A percentile compares a stretch with the other conserved stretches of the same genome.
These are phyloP conservation scores for Nematopogon swammerdamellus DNA, from an alignment of 2,888 invertebrate species.

Conservation along the genomic window DNA sequence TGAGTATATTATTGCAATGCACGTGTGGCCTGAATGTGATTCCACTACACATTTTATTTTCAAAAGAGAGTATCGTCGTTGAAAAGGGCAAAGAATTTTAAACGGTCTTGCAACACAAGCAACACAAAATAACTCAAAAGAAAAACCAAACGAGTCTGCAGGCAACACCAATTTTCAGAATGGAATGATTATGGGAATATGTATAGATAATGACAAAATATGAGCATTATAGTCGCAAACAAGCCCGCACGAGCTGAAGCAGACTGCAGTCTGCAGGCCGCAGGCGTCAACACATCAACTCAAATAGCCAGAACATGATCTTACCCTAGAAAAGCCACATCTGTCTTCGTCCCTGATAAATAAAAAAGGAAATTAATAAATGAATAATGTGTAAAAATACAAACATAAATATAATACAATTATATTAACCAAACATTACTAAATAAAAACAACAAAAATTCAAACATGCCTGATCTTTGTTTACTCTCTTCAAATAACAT, in stretches of 20 bases:
- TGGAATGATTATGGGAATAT: too few relatives aligned
- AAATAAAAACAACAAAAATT: not conserved
- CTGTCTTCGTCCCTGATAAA: conserved; percentile 59
- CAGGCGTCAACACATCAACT: not conserved
- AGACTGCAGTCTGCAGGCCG: too few relatives aligned
- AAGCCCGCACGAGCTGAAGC: too few relatives aligned
- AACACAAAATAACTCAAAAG: not conserved
- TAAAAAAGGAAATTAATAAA: conserved; percentile 27
- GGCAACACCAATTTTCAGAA: not conserved
- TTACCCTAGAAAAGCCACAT: conserved; percentile 57
- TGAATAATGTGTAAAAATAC: conserved; percentile 6
- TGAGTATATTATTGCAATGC: too few relatives aligned
- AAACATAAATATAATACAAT: not conserved
- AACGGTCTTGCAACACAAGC: not conserved
- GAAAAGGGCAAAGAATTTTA: too few relatives aligned
- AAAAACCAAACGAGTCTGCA: not conserved
- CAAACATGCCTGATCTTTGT: not conserved
- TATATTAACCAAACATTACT: not conserved
- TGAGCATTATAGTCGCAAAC: too few relatives aligned
- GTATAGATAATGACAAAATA: too few relatives aligned
- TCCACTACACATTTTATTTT: too few relatives aligned
- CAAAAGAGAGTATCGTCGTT: too few relatives aligned
- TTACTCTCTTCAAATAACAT: too few relatives aligned
- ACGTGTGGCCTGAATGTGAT: too few relatives aligned
- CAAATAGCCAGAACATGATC: conserved; percentile 27